Conservation (phyloP, 2,888 invertebrate species). For the Pseudeuparius sepicola region DNA sequence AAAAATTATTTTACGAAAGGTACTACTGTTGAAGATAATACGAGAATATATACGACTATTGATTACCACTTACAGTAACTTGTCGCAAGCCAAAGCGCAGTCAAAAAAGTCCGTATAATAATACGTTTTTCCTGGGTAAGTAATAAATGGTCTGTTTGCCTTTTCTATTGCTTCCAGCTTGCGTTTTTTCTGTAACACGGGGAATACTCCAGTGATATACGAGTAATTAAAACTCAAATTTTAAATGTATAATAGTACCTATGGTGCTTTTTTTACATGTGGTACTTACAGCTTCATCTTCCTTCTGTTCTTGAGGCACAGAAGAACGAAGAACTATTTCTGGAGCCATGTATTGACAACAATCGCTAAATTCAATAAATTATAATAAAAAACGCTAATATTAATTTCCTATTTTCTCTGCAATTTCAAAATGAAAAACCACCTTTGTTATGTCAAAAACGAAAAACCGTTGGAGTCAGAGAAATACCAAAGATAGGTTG, state of each 20-base stretch:
- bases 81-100: slow-evolving; percentile 41
- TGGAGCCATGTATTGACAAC: too few species aligned
- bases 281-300: slow-evolving; percentile 9
- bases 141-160: slow-evolving; percentile 16
- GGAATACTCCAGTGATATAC: background rate
- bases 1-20: slow-evolving; percentile 16
- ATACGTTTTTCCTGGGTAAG: slow-evolving; percentile 32
- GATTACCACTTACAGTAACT: slow-evolving; percentile 36
- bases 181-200: slow-evolving; percentile 3
- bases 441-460: too few species aligned
- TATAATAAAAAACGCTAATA: too few species aligned
- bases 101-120: slow-evolving; percentile 38
- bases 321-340: slow-evolving; percentile 13
- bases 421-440: too few species aligned
- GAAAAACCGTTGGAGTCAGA: too few species aligned
- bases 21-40: slow-evolving; percentile 4
- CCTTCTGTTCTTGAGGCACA: slow-evolving; percentile 9
- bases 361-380: too few species aligned
- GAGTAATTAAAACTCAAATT: background rate
- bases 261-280: slow-evolving; percentile 1
- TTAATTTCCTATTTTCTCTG: too few species aligned
- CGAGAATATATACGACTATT: background rate
- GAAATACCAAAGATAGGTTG: too few species aligned
- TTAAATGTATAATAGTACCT: background rate
- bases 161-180: slow-evolving; percentile 13